A percentile compares a stretch with the other conserved stretches of the same genome.
phyloP scores from a whole-genome alignment of 2,888 invertebrate genomes.

The Dryomyza anilis region DNA sequence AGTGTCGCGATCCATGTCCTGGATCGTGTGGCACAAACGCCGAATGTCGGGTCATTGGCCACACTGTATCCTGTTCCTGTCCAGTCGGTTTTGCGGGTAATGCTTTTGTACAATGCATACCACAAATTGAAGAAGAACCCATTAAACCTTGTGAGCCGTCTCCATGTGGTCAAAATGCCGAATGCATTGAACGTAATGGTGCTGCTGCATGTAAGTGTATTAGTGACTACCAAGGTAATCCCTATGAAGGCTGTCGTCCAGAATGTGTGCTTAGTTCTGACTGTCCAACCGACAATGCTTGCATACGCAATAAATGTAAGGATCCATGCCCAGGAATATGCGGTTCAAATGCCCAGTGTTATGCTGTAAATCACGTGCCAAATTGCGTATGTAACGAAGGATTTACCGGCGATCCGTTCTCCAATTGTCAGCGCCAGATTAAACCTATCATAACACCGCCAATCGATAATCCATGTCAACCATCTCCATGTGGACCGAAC shows the following conservation, averaged over 20 bases:
- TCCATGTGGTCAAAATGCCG: constrained; percentile 86
- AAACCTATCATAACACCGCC: constrained; percentile 44
- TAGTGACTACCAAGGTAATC: constrained; percentile 82
- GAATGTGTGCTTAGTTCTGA: constrained; percentile 87
- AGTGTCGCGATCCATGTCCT: constrained; percentile 82
- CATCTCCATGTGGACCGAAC: constrained; percentile 81
- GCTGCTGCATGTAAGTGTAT: constrained; percentile 82
- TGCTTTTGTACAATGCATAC: constrained; percentile 79
- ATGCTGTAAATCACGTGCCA: constrained; percentile 85
- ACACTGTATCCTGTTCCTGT: constrained; percentile 82
- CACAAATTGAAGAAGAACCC: constrained; percentile 62
- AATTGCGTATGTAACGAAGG: constrained; percentile 78
- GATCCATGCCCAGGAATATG: constrained; percentile 88
- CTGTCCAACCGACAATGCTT: constrained; percentile 81
- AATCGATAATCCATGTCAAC: constrained; percentile 68
- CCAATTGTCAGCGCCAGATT: constrained; percentile 60
- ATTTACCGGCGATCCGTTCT: constrained; percentile 77
- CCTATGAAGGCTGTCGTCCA: constrained; percentile 84
- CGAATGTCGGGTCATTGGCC: constrained; percentile 78
- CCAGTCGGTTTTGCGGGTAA: constrained; percentile 77
- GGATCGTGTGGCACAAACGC: constrained; percentile 81
- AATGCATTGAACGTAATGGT: constrained; percentile 75
- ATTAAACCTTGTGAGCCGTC: constrained; percentile 82
- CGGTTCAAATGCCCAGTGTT: constrained; percentile 81
- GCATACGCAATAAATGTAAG: constrained; percentile 80